Evolutionary conservation across 2,888 invertebrate species (phyloP), one percentile per base, ranked within the genome.

Genomic region (Drosophila sordidula): DNA sequence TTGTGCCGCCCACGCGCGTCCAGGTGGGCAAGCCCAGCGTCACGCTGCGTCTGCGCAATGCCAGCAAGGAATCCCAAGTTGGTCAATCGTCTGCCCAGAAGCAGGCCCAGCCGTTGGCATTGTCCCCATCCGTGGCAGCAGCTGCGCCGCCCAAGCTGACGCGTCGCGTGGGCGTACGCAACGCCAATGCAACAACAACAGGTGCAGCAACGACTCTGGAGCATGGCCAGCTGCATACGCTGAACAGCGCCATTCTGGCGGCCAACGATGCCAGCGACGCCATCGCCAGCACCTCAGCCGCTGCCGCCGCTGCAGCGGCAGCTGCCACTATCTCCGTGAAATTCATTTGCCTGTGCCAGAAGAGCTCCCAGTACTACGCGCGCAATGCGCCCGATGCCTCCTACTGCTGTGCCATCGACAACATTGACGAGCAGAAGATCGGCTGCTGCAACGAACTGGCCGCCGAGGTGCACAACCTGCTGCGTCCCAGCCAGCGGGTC

Each of bases 371-470:
- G 62, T 91, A 94, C 69, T 94, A 93, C 70, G 93, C 94, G 0
- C 87, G 89, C n/a, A 93, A 93, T 66, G 93, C 93, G 41, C 93
- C 93, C 93, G 91, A 91, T 25, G 85, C 91, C 1, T 84, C 90
- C 29, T 91, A 87, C 51, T 97, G 97, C 90, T 95, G 95, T 81
- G 97, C 96, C 22, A 94, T 96, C 36, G 97, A 97, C 91, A 93
- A 94, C 61, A 95, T 96, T 56, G 96, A 95, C 78, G 95, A 95
- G 12, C 94, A 95, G 66, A 93, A 95, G 42, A 94, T 97, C 59
- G 97, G 97, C 1, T 98, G 98, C 91, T 96, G 95, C 76, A 96
- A 96, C 91, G 93, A 94, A 71, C 94, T 94, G 62, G 93, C 93
- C 75, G 92, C 92, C 50, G 93, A 93, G 42, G 93, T 93, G 45